phyloP scores from a whole-genome alignment of 2,797 vertebrate genomes.

The Catostomus latipinnis region DNA sequence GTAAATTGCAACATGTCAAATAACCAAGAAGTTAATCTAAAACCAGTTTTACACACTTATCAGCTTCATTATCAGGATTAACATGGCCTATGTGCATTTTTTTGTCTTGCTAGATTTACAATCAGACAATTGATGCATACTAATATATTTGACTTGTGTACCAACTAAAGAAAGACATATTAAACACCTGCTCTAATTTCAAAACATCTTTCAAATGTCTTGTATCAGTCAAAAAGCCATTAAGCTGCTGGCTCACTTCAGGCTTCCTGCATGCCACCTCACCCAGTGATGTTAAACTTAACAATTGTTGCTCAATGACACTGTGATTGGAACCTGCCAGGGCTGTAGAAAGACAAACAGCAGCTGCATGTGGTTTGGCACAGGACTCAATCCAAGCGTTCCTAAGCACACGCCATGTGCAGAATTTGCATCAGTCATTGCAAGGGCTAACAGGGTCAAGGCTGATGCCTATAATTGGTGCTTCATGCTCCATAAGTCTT shows the following conservation, averaged over 20 bases:
- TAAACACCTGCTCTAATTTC: conserved; percentile 38
- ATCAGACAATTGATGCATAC: not conserved
- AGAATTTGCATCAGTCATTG: conserved; percentile 41
- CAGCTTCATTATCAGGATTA: not conserved
- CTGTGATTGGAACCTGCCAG: not conserved
- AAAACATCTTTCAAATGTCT: conserved; percentile 25
- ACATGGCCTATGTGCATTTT: not conserved
- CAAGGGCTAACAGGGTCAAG: conserved; percentile 53
- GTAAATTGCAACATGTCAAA: not conserved
- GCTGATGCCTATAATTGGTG: conserved; percentile 49
- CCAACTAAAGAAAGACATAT: not conserved
- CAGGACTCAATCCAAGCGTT: conserved; percentile 28
- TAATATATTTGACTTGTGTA: not conserved
- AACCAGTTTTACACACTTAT: not conserved
- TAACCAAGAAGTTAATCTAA: not conserved
- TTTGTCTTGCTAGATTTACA: not conserved
- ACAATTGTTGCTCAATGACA: not conserved
- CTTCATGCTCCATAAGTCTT: conserved; percentile 20
- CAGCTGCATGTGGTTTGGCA: conserved; percentile 46
- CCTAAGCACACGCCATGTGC: conserved; percentile 19
- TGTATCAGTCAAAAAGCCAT: conserved; percentile 21
- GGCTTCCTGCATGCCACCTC: not conserved
- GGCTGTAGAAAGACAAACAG: not conserved
- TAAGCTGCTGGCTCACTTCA: conserved; percentile 5
- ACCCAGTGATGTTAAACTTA: not conserved